Base-by-base conservation (phyloP, 2,888 invertebrate genomes). In the Phortica okadai region DNA sequence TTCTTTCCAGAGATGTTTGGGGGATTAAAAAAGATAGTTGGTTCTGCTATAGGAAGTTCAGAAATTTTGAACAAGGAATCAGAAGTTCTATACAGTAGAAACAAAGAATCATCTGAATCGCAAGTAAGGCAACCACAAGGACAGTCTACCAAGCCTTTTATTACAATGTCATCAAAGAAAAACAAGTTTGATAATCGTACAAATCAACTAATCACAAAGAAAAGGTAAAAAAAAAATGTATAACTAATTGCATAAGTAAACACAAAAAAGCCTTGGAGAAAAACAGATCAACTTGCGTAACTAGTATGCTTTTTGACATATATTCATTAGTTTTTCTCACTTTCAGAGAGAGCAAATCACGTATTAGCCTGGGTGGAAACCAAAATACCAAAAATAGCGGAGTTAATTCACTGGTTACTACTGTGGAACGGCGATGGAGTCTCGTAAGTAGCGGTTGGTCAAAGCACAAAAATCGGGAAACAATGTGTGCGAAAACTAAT, bases 21-120 rank as follows among this genome's bases (percentile, higher is more conserved):
- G 89, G 96, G 96, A 4, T 91, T 96, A 42, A 94, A 94, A 84
- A 96, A 95, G 91, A 96, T 96, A 91, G 96, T 96, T 8, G 94
- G 95, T 0, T 80, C 82, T 7, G 94, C 94, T 75, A 93, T 91
- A 81, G 91, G 92, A 64, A 92, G 92, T 76, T 92, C 93, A 0
- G 93, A 94, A 80, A 94, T 82, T 75, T 79, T 89, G 54, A 87
- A 89, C 44, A 81, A 93, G 10, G 45, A 69, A 45, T n/a, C 56
- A 56, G 56, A 56, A 54, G 3, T 54, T n/a, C 10, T 11, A n/a
- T 5, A n/a, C n/a, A n/a, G 56, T 56, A 56, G n/a, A 5, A 11
- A 56, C 56, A 56, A 56, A 56, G n/a, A 56, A n/a, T 56, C 6
- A 56, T 4, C 56, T n/a, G 14, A 8, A 56, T 41, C 56, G 45